Conservation (phyloP, 2,113 vertebrate species). For the Pteruthius melanotis region DNA sequence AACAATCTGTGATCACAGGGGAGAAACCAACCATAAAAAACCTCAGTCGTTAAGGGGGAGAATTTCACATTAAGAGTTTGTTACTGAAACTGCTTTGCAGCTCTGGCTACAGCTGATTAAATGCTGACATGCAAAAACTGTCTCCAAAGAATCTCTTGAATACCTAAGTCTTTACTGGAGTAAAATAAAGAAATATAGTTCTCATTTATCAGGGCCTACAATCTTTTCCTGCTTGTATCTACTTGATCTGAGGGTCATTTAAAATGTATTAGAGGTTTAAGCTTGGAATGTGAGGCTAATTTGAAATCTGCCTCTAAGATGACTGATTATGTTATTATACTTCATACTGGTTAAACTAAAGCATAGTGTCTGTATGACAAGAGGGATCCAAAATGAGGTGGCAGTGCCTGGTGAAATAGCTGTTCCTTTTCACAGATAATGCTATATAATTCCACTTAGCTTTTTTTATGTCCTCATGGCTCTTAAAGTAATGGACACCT, state of each 20-base stretch:
- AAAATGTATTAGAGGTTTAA: constrained; percentile 33
- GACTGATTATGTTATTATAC: background rate
- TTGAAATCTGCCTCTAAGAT: background rate
- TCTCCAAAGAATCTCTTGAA: background rate
- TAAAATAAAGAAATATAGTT: constrained; percentile 26
- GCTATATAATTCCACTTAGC: background rate
- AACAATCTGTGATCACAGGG: background rate
- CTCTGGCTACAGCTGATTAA: background rate
- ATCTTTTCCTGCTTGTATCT: constrained; percentile 9
- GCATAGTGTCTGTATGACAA: background rate
- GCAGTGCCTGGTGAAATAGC: background rate
- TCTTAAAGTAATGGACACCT: background rate
- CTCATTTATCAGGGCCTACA: constrained; percentile 7
- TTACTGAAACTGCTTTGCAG: background rate
- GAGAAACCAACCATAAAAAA: background rate
- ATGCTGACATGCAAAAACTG: background rate
- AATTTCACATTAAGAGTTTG: background rate
- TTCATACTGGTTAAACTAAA: background rate
- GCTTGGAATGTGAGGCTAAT: constrained; percentile 7
- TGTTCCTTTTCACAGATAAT: background rate
- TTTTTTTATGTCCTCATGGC: background rate
- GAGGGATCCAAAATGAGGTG: background rate
- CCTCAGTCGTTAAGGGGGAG: background rate
- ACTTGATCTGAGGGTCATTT: constrained; percentile 35
- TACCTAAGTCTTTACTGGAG: background rate